Evolutionary conservation across 2,797 vertebrate species (phyloP), one percentile per base, ranked within the genome.

Genomic region (Potorous gilbertii): DNA sequence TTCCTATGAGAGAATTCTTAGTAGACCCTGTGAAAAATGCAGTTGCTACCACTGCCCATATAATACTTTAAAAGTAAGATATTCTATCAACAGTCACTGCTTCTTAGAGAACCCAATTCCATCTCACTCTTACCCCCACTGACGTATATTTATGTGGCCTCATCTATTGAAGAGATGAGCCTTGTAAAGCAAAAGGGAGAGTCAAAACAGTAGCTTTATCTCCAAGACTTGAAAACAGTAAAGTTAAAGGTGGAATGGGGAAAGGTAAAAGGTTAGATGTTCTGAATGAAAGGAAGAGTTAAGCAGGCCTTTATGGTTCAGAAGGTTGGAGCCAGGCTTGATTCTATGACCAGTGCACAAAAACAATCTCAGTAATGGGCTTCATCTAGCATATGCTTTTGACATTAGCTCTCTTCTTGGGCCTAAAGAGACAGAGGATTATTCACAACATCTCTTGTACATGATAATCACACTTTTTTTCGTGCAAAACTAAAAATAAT

Each of bases 21-120:
- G 92, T 21, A 94, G 94, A 96, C 92, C 95, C 96, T 97, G 96
- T 97, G 96, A 97, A 98, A 98, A 94, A 93, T 96, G 96, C 96
- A 97, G 97, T 98, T 97, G 97, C 95, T 97, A 96, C 96, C 97
- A 56, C 97, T 96, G 94, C 90, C 96, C 94, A 92, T 90, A 92
- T 94, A 97, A 97, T 95, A 93, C 95, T 97, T 97, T 52, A 97
- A 97, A 95, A 96, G 95, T 94, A 95, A 96, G 96, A 97, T 97
- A 96, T 54, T 55, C 95, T 96, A 96, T 96, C 98, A 97, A 96
- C n/a, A n/a, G n/a, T n/a, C n/a, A n/a, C 96, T 96, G 95, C 95
- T 97, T 96, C 96, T 97, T 89, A 5, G 97, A 97, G 96, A 95
- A 96, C 94, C 95, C 96, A 96, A 96, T 94, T 95, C 95, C 97